These are phyloP conservation scores for Syngnathus rostellatus DNA, from an alignment of 2,797 vertebrate genomes.

Conservation along the genomic window DNA sequence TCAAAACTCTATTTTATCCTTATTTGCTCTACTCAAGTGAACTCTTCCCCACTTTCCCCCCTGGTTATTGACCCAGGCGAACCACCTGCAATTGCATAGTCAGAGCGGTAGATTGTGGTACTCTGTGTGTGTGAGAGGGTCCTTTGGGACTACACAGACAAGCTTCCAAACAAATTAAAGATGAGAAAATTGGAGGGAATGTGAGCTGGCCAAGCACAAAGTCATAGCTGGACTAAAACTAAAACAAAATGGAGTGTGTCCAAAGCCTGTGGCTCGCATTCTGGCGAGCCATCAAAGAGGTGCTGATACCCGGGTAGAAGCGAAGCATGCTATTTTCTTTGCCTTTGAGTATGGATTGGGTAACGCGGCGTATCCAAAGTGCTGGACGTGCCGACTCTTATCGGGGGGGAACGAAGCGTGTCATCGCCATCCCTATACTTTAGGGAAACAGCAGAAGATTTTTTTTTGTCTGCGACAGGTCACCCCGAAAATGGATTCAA, in stretches of 20 bases:
- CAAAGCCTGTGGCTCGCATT: slow-evolving; percentile 28
- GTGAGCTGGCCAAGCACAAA: slow-evolving; percentile 4
- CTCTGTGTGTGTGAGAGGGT: too few relatives aligned
- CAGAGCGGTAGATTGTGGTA: slow-evolving; percentile 15
- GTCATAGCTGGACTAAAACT: slow-evolving; percentile 23
- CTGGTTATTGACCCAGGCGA: slow-evolving; percentile 63
- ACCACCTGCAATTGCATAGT: slow-evolving; percentile 63
- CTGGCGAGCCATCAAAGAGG: slow-evolving; percentile 32
- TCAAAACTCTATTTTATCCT: slow-evolving; percentile 49
- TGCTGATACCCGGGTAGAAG: slow-evolving; percentile 28
- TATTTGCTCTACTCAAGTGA: slow-evolving; percentile 62
- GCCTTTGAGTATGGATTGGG: slow-evolving; percentile 28
- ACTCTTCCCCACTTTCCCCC: slow-evolving; percentile 68
- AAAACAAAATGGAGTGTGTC: slow-evolving; percentile 30
- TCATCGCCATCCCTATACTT: slow-evolving; percentile 7
- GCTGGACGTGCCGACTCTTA: slow-evolving; percentile 23
- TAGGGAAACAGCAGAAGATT: slow-evolving; percentile 3
- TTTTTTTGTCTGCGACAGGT: slow-evolving; percentile 6
- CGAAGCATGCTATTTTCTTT: slow-evolving; percentile 37
- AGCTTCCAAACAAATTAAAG: not conserved
- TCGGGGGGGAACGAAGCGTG: slow-evolving; percentile 22
- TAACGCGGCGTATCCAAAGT: slow-evolving; percentile 23
- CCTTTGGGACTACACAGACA: not conserved
- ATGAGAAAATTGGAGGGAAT: slow-evolving; percentile 16
- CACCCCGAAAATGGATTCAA: slow-evolving; percentile 4